A percentile compares a stretch with the other conserved stretches of the same genome.
These are phyloP conservation scores for Phylloscopus whistleri DNA, from an alignment of 2,113 vertebrate genomes.

Conservation along the genomic window DNA sequence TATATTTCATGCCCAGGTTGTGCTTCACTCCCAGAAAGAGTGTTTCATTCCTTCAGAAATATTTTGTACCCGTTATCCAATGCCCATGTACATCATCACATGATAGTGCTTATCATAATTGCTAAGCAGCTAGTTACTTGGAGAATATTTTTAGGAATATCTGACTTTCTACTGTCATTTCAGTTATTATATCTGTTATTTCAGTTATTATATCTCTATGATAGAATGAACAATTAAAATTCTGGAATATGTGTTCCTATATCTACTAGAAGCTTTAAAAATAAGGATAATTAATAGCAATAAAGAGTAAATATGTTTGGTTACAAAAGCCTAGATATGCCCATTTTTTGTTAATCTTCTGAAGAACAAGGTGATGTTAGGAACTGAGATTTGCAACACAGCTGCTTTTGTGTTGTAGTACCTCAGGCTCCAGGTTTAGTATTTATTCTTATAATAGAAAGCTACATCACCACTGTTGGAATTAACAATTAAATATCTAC, in stretches of 20 bases:
- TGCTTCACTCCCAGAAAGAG: neutral
- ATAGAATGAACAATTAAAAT: neutral
- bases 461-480: neutral
- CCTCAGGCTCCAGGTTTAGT: neutral
- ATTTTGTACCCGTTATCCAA: neutral
- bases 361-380: neutral
- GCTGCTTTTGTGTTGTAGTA: neutral
- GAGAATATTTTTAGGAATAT: neutral
- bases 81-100: neutral
- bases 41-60: neutral
- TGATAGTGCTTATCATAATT: neutral
- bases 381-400: neutral
- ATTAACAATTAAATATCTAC: neutral
- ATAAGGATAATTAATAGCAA: neutral
- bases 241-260: neutral
- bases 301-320: neutral
- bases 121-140: neutral
- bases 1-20: neutral
- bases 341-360: neutral
- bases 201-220: neutral
- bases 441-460: neutral
- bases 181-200: neutral
- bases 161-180: neutral
- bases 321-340: neutral
- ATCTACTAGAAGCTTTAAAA: neutral